Conservation (phyloP, 2,113 vertebrate species). For the Entomyzon cyanotis region DNA sequence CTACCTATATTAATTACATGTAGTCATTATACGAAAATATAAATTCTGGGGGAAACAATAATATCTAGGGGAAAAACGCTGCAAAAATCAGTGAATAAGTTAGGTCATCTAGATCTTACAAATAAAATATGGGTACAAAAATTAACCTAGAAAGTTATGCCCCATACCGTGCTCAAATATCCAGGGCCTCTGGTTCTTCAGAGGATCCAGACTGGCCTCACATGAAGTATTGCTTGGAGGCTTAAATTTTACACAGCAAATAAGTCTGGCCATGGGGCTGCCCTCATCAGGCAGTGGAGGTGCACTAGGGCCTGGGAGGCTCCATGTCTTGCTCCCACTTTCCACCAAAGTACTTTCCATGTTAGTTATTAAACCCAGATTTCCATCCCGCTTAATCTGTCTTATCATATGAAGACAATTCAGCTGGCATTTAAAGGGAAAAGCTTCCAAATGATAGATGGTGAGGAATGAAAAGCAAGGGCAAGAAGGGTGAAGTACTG, state of each 20-base stretch:
- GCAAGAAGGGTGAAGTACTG: not conserved
- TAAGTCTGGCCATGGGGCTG: not conserved
- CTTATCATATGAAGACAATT: not conserved
- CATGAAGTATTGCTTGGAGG: not conserved
- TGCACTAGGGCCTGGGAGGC: not conserved
- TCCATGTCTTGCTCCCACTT: not conserved
- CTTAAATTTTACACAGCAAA: not conserved
- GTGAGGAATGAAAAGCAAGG: constrained; percentile 11
- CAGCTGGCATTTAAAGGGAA: not conserved
- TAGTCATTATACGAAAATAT: not conserved
- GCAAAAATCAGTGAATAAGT: rapidly evolving
- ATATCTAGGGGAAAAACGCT: not conserved
- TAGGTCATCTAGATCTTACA: not conserved
- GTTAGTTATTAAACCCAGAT: not conserved
- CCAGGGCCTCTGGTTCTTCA: not conserved
- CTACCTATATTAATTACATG: not conserved
- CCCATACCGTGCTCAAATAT: not conserved
- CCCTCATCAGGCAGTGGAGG: not conserved
- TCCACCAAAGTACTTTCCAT: not conserved
- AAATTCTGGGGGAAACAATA: not conserved
- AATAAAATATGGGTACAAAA: not conserved
- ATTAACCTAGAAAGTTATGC: not conserved
- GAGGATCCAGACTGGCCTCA: not conserved
- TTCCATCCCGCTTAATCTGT: not conserved
- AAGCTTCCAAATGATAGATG: not conserved